Evolutionary conservation across 2,113 vertebrate genomes (phyloP).

Genomic region (Asarcornis scutulata): DNA sequence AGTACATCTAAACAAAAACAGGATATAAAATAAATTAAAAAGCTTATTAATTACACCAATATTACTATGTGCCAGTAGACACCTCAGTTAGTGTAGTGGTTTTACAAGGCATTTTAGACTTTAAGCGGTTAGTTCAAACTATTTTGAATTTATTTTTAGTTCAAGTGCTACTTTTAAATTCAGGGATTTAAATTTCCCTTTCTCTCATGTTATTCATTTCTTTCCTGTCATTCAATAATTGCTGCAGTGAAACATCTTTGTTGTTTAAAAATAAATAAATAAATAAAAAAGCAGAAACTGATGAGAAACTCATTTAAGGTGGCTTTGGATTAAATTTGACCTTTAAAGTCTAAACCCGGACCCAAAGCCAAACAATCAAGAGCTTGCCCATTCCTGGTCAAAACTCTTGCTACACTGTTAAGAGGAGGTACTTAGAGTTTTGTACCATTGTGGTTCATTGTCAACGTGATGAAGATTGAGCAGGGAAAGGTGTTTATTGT

Average conservation of each 20-base stretch:
- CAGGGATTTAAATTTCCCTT: background rate
- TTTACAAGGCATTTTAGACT: background rate
- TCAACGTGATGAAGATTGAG: background rate
- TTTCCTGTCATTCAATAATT: background rate
- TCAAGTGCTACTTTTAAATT: background rate
- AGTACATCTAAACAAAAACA: background rate
- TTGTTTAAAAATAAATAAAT: background rate
- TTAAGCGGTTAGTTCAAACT: constrained; percentile 5
- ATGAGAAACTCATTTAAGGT: constrained; percentile 9
- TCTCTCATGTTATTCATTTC: background rate
- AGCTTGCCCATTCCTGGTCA: background rate
- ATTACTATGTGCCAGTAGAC: background rate
- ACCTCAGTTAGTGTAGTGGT: background rate
- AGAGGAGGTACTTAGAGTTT: background rate
- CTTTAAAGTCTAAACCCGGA: constrained; percentile 43
- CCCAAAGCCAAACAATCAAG: constrained; percentile 3
- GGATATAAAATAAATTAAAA: background rate
- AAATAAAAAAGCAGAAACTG: background rate
- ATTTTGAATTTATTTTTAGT: background rate
- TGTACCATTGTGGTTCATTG: background rate
- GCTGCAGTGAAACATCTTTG: background rate
- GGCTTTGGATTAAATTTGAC: constrained; percentile 54
- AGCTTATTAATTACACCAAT: background rate
- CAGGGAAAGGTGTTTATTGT: background rate
- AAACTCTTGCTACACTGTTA: background rate